These are phyloP conservation scores for Octomys mimax DNA, from an alignment of 2,797 vertebrate genomes.

Conservation along the genomic window DNA sequence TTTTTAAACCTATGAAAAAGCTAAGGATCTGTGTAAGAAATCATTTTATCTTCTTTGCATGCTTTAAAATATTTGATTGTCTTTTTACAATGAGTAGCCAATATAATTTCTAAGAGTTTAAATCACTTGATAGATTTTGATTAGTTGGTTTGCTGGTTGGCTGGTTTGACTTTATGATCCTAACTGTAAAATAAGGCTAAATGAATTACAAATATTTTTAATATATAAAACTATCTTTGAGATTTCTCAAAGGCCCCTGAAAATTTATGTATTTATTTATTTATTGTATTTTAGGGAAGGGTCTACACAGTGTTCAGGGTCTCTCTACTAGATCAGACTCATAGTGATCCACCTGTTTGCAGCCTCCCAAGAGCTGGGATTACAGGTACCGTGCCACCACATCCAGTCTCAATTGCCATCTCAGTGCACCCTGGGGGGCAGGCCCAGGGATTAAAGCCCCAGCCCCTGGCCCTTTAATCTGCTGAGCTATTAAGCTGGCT, in stretches of 20 bases:
- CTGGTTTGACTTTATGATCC: neutral
- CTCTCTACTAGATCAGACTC: too few species aligned
- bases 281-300: too few species aligned
- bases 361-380: too few species aligned
- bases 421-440: too few species aligned
- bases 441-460: too few species aligned
- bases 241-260: neutral
- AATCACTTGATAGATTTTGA: neutral
- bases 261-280: neutral
- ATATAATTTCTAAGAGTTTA: neutral
- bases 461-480: too few species aligned
- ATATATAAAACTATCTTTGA: neutral
- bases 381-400: too few species aligned
- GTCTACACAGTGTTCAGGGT: too few species aligned
- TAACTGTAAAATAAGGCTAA: constrained; percentile 2
- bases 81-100: neutral
- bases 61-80: neutral
- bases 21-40: neutral
- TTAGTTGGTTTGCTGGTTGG: neutral
- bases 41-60: neutral
- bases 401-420: too few species aligned
- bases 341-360: too few species aligned
- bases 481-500: too few species aligned
- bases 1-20: neutral
- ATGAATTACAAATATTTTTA: constrained; percentile 1